These are phyloP conservation scores for Psilanteris sp. DNA, from an alignment of 1,140 invertebrate species.

Conservation along the genomic window DNA sequence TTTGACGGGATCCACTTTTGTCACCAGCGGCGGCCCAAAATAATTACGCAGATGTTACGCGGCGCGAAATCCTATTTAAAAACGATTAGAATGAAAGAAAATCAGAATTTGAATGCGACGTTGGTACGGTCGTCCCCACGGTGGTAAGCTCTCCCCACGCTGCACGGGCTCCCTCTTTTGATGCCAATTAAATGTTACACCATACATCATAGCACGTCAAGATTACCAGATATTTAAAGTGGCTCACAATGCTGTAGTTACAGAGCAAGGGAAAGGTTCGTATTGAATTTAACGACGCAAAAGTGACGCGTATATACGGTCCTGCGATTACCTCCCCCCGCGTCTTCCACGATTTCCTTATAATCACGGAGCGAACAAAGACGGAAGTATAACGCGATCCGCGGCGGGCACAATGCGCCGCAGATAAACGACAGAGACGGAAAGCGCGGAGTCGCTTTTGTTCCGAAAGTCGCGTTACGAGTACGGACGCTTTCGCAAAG, in stretches of 20 bases:
- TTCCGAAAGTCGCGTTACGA: too few relatives aligned
- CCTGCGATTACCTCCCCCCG: too few relatives aligned
- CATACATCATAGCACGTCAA: slow-evolving; percentile 58
- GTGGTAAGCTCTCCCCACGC: slow-evolving; percentile 12
- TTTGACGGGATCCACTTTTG: slow-evolving; percentile 19
- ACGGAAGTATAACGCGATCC: too few relatives aligned
- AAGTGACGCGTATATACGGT: slow-evolving; percentile 13
- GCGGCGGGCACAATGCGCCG: too few relatives aligned
- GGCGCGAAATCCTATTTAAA: slow-evolving; percentile 55
- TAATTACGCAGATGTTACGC: slow-evolving; percentile 52
- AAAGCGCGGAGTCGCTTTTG: slow-evolving; percentile 16
- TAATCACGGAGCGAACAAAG: background rate
- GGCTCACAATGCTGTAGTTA: slow-evolving; percentile 58
- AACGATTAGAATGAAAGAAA: slow-evolving; percentile 55
- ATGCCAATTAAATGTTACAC: slow-evolving; percentile 60
- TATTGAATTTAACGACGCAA: slow-evolving; percentile 37
- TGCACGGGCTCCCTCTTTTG: slow-evolving; percentile 9
- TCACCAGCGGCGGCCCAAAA: slow-evolving; percentile 16
- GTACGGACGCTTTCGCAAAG: slow-evolving; percentile 13
- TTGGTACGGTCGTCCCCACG: slow-evolving; percentile 28
- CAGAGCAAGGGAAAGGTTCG: too few relatives aligned
- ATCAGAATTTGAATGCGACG: slow-evolving; percentile 44
- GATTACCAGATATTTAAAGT: slow-evolving; percentile 59
- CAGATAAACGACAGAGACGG: background rate
- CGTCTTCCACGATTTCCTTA: too few relatives aligned